A percentile compares a stretch with the other conserved stretches of the same genome.
Evolutionary conservation across 1,140 invertebrate species (phyloP).

Genomic region (Brachionus koreanus): DNA sequence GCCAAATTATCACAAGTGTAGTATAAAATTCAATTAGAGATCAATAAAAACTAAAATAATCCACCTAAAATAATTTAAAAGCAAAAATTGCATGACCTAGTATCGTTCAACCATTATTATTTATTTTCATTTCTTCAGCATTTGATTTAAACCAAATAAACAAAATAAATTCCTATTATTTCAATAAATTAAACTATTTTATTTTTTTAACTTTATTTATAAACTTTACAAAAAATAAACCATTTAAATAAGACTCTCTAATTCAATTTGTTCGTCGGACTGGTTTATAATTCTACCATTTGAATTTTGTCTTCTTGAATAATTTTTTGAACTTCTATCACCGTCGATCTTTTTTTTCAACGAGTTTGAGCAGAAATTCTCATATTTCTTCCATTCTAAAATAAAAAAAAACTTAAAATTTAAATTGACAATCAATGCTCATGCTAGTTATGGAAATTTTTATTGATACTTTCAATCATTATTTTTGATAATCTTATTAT

Average conservation of each 20-base stretch:
- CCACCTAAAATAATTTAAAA: no score
- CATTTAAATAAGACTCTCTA: constrained; percentile 12
- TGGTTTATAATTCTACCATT: constrained; percentile 4
- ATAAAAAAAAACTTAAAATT: neutral
- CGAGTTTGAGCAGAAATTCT: neutral
- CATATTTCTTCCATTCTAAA: constrained; percentile 15
- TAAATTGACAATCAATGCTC: no score
- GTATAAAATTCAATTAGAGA: no score
- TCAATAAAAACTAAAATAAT: no score
- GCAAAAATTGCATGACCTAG: no score
- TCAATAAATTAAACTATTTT: constrained; percentile 1
- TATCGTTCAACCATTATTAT: neutral
- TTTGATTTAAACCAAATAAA: no score
- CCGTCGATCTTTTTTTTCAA: neutral
- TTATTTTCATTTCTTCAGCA: neutral
- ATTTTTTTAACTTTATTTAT: no score
- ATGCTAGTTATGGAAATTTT: no score
- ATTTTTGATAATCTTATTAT: no score
- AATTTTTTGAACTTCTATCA: neutral
- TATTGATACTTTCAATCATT: no score
- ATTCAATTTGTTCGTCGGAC: neutral
- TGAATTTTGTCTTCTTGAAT: neutral
- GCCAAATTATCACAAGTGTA: no score
- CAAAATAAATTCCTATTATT: no score
- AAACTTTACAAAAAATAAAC: neutral